A percentile compares a stretch with the other conserved stretches of the same genome.
Evolutionary conservation across 2,797 vertebrate genomes (phyloP).

Genomic region (Rhodeus uyekii): DNA sequence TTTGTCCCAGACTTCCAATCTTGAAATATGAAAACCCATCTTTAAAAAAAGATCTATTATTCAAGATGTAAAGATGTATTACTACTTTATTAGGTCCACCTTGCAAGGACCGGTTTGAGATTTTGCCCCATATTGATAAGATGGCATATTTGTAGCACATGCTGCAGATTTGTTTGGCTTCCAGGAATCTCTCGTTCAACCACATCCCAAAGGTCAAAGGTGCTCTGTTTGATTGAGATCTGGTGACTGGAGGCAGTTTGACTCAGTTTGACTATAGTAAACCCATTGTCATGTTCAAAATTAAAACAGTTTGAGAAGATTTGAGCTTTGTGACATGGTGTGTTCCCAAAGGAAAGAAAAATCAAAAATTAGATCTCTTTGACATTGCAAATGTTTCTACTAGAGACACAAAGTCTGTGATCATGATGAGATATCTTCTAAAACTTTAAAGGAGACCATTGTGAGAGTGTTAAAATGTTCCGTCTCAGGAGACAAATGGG

Average conservation of each 20-base stretch:
- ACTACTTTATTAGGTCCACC: not conserved
- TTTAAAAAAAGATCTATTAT: not conserved
- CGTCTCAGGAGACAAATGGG: too few species aligned
- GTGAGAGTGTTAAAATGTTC: too few species aligned
- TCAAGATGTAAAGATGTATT: not conserved
- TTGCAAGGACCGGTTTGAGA: too few species aligned
- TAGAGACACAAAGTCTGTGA: too few species aligned
- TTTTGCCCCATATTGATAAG: constrained; percentile 31
- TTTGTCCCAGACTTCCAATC: not conserved
- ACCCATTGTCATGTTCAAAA: constrained; percentile 19
- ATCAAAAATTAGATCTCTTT: too few species aligned
- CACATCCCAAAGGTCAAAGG: not conserved
- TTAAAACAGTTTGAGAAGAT: constrained; percentile 39
- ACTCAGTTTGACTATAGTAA: not conserved
- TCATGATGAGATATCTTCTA: too few species aligned
- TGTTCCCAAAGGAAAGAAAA: too few species aligned
- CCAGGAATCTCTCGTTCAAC: not conserved
- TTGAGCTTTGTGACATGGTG: constrained; percentile 25
- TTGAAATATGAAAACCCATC: not conserved
- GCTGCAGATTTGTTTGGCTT: constrained; percentile 60
- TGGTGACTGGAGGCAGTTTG: not conserved
- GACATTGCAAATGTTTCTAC: too few species aligned
- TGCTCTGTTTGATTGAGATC: not conserved
- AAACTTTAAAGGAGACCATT: too few species aligned
- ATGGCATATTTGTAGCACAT: constrained; percentile 61